Evolutionary conservation across 23 tunicate species (phyloP), one percentile per base, ranked within the genome.

Genomic region (Halocynthia roretzi): DNA sequence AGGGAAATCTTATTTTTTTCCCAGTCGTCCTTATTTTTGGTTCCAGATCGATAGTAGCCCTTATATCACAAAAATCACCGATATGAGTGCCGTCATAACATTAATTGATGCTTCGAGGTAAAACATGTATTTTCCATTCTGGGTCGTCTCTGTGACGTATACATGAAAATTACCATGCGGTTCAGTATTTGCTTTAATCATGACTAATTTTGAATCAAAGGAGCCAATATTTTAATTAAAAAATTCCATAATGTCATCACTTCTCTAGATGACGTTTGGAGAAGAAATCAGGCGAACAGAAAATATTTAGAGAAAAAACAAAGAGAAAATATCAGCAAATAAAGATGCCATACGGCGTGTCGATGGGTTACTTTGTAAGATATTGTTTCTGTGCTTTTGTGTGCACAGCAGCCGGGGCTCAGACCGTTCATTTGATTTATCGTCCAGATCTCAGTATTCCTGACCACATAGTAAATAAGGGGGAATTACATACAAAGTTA

Each of bases 401-500:
- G 8, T 86, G 86, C 15, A 86, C 77, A 70, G 63, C 56, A 6
- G 87, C 85, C 11, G 98, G 98, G 5, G 68, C 87, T 6, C 83
- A 92, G 51, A 17, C 56, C 49, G 92, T 92, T 22, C 98, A 92
- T 67, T 7, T 71, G 76, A 85, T 81, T 83, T 90, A 90, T 71
- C 69, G 86, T 8, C 97, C 97, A 21, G 97, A 90, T 55, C 69
- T 85, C 12, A 70, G 86, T 5, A 85, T 90, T 22, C 97, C 97
- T 56, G 86, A 81, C 11, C 54, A 80, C 10, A 92, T 87, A 10
- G 94, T 90, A 6, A 78, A 82, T 50, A 92, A 92, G 78, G 98
- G 98, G 15, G 98, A 92, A 82, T 87, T 92, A 48, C 85, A 92
- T 60, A 92, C 98, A 17, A 70, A 81, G 71, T 76, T 90, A 50